A percentile compares a stretch with the other conserved stretches of the same genome.
Evolutionary conservation across 2,888 invertebrate species (phyloP).

Genomic region (Suillia variegata): DNA sequence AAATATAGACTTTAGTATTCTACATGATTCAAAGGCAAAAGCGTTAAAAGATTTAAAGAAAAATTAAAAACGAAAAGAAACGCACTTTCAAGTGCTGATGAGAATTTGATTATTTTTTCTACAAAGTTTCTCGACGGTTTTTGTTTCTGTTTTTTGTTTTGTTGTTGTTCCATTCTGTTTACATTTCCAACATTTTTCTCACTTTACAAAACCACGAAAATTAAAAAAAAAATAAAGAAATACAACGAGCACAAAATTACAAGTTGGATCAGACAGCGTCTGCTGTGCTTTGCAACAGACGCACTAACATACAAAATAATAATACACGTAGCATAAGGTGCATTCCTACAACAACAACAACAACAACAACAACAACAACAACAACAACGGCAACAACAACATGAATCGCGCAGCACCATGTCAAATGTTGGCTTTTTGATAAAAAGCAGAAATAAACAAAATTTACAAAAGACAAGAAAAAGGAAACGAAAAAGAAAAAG

Average conservation of each 20-base stretch:
- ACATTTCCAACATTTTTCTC: slow-evolving; percentile 48
- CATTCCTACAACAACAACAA: not conserved
- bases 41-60: slow-evolving; percentile 18
- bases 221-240: no score
- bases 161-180: slow-evolving; percentile 33
- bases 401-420: no score
- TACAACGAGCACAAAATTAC: no score
- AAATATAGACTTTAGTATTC: slow-evolving; percentile 44
- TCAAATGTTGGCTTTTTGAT: slow-evolving; percentile 27
- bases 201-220: slow-evolving; percentile 31
- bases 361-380: not conserved
- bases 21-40: no score
- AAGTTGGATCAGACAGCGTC: slow-evolving; percentile 10
- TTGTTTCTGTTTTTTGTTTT: slow-evolving; percentile 4
- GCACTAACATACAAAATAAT: not conserved
- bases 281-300: not conserved
- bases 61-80: no score
- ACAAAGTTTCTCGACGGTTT: not conserved
- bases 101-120: slow-evolving; percentile 45
- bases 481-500: no score
- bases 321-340: not conserved
- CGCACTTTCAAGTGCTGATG: slow-evolving; percentile 46
- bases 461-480: not conserved
- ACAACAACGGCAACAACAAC: not conserved
- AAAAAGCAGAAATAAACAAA: slow-evolving; percentile 19